A percentile compares a stretch with the other conserved stretches of the same genome.
phyloP scores from a whole-genome alignment of 53 echinoderm and acorn worm genomes.

The Hippasteria phrygiana region DNA sequence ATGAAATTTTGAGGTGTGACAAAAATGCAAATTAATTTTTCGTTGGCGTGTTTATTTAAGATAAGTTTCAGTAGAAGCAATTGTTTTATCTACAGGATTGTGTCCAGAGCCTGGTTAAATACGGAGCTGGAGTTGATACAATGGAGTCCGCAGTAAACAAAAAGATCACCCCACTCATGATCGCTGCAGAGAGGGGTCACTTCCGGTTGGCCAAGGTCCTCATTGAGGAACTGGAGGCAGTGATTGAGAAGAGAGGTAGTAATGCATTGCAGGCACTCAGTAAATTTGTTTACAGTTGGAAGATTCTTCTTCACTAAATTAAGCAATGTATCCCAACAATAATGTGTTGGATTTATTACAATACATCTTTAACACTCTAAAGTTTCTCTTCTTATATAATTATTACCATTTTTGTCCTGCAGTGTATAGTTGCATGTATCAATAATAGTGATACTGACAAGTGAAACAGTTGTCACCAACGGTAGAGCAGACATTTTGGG shows the following conservation, averaged over 20 bases:
- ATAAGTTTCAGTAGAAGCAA: not conserved
- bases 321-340: not conserved
- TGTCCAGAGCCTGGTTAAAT: conserved; percentile 72
- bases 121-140: conserved; percentile 75
- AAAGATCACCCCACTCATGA: conserved; percentile 87
- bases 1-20: too few relatives aligned
- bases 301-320: not conserved
- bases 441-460: too few relatives aligned
- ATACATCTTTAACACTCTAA: too few relatives aligned
- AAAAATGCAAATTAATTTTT: too few relatives aligned
- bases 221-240: conserved; percentile 75
- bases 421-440: too few relatives aligned
- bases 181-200: conserved; percentile 79
- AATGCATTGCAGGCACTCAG: not conserved
- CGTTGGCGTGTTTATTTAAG: not conserved
- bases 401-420: too few relatives aligned
- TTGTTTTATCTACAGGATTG: conserved; percentile 55
- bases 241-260: conserved; percentile 89
- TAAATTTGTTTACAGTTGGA: not conserved
- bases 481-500: too few relatives aligned
- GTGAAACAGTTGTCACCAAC: too few relatives aligned
- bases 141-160: conserved; percentile 74
- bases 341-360: too few relatives aligned
- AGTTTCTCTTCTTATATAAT: too few relatives aligned
- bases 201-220: conserved; percentile 75